Base-by-base conservation (phyloP, 2,113 vertebrate species). In the Laticauda colubrina region DNA sequence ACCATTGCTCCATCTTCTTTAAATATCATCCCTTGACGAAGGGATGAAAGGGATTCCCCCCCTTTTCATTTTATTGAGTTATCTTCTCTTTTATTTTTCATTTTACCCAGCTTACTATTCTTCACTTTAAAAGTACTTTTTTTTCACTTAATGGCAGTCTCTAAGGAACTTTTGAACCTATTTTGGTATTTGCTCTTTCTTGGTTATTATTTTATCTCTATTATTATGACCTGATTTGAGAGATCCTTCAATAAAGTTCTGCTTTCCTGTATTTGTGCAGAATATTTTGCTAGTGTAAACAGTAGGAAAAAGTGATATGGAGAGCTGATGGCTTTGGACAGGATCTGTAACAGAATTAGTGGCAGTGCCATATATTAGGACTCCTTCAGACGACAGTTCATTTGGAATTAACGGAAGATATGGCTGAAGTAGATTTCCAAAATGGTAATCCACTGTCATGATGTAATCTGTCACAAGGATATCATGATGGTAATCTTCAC, bases 251-350 rank as follows among this genome's bases (percentile, higher is more conserved):
- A 8, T 14, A 5, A 85, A 85, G 93, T 85, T 91, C 18, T 94
- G 61, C 93, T 34, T 48, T 95, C 34, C 51, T 54, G 53, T 88
- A 55, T 93, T 93, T 94, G 88, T 91, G 54, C 91, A 94, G 94
- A 94, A 89, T 90, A 21, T 95, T 93, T 93, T 81, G 51, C 21
- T 4, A 69, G 1, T 88, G 92, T 95, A 88, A 96, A 75, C 69
- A 91, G 57, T 55, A 51, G 45, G 26, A 92, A 89, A 54, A 56
- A 59, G 95, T 94, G 14, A n/a, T 91, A 93, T 95, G 89, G 89
- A 94, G 94, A 96, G 90, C 87, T 94, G 94, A 95, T 91, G 95
- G 95, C 93, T 96, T 95, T 0, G 6, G 95, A 93, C 90, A 95
- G 96, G 95, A 95, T 95, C 94, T 95, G 95, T 91, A 93, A 90